Evolutionary conservation across 1,140 invertebrate genomes (phyloP), one percentile per base, ranked within the genome.

Genomic region (Parapsyche elsis): DNA sequence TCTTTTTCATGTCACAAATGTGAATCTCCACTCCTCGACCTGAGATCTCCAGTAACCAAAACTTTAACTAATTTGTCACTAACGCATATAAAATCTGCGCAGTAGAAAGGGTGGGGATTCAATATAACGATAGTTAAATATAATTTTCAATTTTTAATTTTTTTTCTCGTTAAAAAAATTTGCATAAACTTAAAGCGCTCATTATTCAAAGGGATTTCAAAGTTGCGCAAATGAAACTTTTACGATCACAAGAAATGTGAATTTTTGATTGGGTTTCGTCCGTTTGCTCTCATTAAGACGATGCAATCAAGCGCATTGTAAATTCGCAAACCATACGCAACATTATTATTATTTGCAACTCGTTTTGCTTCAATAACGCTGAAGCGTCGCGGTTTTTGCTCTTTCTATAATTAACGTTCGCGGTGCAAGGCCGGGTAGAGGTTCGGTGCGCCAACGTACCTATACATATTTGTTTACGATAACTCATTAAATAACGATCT

Each of bases 401-500:
- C 64, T 26, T 26, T 67, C 64, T 26, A 67, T 67, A 67, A 67
- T 67, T 67, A 67, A 67, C 24, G 23, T 67, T 24, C 24, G 23
- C 21, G 64, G 23, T 26, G 21, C 64, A 26, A 67, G 64, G 64
- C 23, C 64, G 23, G 24, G 16, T 5, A 46, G 21, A 67, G 64
- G 9, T 30, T 30, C 64, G 14, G 59, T 9, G 19, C 16, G 59
- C 59, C 12, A n/a, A 16, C 59, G 59, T 12, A n/a, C 12, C 53
- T 10, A 59, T 16, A 64, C 59, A 23, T 23, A 64, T 64, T 64
- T 64, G 59, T 64, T 64, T 64, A 64, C 59, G 16, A 64, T 64
- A 64, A 64, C 59, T 64, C 59, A 64, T 64, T 64, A 64, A 64
- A 64, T 64, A 64, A 64, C 59, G 24, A 64, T 64, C 59, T 64